Evolutionary conservation across 2,888 invertebrate species (phyloP).

Genomic region (Plagiodera versicolora): DNA sequence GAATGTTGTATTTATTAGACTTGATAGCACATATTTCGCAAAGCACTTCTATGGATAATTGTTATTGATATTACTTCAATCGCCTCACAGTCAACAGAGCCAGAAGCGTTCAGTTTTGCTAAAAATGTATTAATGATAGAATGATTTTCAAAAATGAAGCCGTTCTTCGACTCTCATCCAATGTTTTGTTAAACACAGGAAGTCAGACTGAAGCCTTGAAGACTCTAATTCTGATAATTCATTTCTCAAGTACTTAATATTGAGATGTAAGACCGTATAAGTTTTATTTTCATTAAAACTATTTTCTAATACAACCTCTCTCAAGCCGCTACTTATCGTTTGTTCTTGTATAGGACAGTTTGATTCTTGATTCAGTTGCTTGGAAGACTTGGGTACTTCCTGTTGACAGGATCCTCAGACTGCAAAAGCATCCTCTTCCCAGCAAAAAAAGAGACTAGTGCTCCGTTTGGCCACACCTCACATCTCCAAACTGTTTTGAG

Average conservation of each 20-base stretch:
- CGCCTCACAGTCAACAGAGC: slow-evolving; percentile 8
- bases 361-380: slow-evolving; percentile 1
- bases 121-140: background rate
- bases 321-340: slow-evolving; percentile 4
- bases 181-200: slow-evolving; percentile 5
- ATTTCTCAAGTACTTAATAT: slow-evolving; percentile 5
- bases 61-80: slow-evolving; percentile 7
- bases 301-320: slow-evolving; percentile 11
- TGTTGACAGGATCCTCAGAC: slow-evolving; percentile 8
- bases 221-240: slow-evolving; percentile 8
- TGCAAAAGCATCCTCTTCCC: slow-evolving; percentile 1
- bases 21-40: slow-evolving; percentile 9
- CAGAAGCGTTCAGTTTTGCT: slow-evolving; percentile 4
- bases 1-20: slow-evolving; percentile 8
- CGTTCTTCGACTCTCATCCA: slow-evolving; percentile 4
- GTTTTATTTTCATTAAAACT: slow-evolving; percentile 4
- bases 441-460: too few species aligned
- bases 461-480: too few species aligned
- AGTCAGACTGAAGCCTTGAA: slow-evolving; percentile 4
- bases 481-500: too few species aligned
- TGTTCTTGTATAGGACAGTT: slow-evolving; percentile 3
- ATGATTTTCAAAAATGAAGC: slow-evolving; percentile 6
- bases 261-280: slow-evolving; percentile 5
- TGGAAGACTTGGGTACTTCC: slow-evolving; percentile 7
- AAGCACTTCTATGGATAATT: slow-evolving; percentile 5